Base-by-base conservation (phyloP, 2,113 vertebrate genomes). In the Mesitornis unicolor region DNA sequence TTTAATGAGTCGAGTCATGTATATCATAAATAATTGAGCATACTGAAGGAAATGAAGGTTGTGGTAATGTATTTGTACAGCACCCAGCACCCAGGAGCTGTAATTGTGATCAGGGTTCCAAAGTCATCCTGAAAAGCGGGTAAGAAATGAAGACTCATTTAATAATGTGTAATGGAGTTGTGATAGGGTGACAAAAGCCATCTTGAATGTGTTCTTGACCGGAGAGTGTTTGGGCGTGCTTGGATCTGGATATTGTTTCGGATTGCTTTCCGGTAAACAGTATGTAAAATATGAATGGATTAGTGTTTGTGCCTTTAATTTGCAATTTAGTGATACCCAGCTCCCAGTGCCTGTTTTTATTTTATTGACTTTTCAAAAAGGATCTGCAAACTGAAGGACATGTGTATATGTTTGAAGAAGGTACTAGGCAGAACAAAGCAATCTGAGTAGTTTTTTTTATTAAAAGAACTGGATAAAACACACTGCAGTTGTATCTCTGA, bases 1-100 rank as follows among this genome's bases (percentile, higher is more conserved):
- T 90, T 96, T 95, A 94, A 95, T 97, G 94, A 93, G 45, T 92
- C 83, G 54, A 91, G 67, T 84, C 92, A 82, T 80, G 84, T 95
- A 29, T 76, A 69, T 84, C 59, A 53, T 93, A 95, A 96, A 90
- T 93, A 97, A 95, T 73, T 95, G 64, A 80, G 50, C 63, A 81
- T 45, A 22, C 93, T 95, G 81, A 89, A 94, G 33, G 70, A 76
- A 95, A 77, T 77, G 42, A 43, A 26, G 51, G 78, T 91, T 93
- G 90, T 79, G 64, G 65, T 36, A 65, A 70, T 74, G 88, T 80
- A 45, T 96, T 79, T 97, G 83, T 75, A 45, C 33, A 84, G 73
- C 82, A 73, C 61, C 76, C 79, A 85, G 60, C 70, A 93, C 60
- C 43, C 69, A 60, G 56, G 45, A 80, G 35, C 71, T 82, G 33